A percentile compares a stretch with the other conserved stretches of the same genome.
phyloP scores from a whole-genome alignment of 2,888 invertebrate species.

The Drosophila nigricruria region DNA sequence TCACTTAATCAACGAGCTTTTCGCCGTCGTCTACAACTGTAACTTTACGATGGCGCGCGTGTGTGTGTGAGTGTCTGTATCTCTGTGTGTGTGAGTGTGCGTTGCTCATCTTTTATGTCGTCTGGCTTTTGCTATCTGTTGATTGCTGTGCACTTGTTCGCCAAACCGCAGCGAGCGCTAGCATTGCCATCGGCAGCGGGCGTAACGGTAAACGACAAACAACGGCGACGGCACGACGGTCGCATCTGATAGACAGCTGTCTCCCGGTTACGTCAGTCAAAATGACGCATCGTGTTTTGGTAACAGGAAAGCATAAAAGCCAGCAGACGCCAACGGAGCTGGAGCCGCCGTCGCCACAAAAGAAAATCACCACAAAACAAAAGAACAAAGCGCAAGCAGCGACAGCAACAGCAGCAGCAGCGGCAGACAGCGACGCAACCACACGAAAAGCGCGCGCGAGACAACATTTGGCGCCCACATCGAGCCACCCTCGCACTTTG shows the following conservation, averaged over 20 bases:
- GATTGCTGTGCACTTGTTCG: conserved; percentile 83
- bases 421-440: conserved; percentile 13
- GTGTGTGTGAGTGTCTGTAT: neutral
- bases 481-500: conserved; percentile 53
- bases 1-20: conserved; percentile 36
- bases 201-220: conserved; percentile 71
- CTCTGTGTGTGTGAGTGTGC: conserved; percentile 12
- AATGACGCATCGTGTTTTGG: conserved; percentile 86
- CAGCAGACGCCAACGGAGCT: conserved; percentile 53
- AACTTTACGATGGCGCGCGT: conserved; percentile 31
- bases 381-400: conserved; percentile 69
- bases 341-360: conserved; percentile 54
- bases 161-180: conserved; percentile 81
- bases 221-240: conserved; percentile 65
- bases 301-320: conserved; percentile 85
- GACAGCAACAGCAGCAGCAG: conserved; percentile 9
- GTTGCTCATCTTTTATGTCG: conserved; percentile 39
- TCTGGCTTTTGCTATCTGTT: conserved; percentile 19
- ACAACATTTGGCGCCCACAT: conserved; percentile 49
- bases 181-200: conserved; percentile 74
- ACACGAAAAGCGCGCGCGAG: conserved; percentile 40
- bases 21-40: conserved; percentile 37
- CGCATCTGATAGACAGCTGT: conserved; percentile 85
- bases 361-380: conserved; percentile 75
- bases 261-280: conserved; percentile 86